Base-by-base conservation (phyloP, 2,113 vertebrate genomes). In the Myotis davidii region DNA sequence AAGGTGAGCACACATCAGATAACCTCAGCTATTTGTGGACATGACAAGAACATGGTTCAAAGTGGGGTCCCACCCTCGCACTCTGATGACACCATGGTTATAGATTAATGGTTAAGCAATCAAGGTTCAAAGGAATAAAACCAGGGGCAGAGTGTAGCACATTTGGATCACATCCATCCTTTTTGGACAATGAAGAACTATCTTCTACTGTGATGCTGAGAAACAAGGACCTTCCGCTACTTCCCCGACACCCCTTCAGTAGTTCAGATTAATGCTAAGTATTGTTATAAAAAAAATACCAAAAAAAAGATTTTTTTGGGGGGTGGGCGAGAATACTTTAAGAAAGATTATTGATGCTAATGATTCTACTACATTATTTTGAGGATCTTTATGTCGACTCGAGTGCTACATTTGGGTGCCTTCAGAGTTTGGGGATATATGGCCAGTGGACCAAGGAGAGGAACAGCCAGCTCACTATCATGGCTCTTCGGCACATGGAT, bases 1-100 rank as follows among this genome's bases (percentile, higher is more conserved):
- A 79, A 95, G 94, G 94, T 94, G 90, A 97, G 45, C 70, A 27
- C 96, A 93, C 54, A 93, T 56, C 82, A 65, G 90, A 95, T 59
- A 94, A 96, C 93, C 78, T 94, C 79, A 67, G 94, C 70, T 93
- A 67, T 95, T 69, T 93, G 91, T 6, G 81, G 93, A 83, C 4
- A 12, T 25, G 48, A 84, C 45, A 45, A 96, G 87, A 94, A 91
- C 84, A 64, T 5, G 67, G 84, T 65, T 96, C 87, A 42, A 61
- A 90, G 29, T 11, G 76, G 85, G 84, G 72, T 78, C 70, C 79
- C 79, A 93, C 67, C 48, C 89, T 74, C 77, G 79, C 73, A 37
- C 78, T 91, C 39, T 21, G 61, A 78, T n/a, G 76, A 94, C 61
- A 95, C 92, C 29, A 67, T 65, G 85, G 61, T 85, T 87, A 87